Evolutionary conservation across 2,797 vertebrate genomes (phyloP).

Genomic region (Gymnoscopelus microlampas): DNA sequence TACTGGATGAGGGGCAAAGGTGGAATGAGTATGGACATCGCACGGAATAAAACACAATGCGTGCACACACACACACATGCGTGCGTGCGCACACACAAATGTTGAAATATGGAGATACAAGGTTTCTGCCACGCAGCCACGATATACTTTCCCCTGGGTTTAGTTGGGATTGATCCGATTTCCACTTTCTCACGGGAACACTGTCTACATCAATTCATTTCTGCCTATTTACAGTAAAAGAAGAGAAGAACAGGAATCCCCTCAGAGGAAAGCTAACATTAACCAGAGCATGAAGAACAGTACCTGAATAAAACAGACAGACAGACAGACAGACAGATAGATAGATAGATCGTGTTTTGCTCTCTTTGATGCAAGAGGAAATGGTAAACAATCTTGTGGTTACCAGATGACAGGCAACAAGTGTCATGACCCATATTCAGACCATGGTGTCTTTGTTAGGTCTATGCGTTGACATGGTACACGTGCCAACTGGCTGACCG

Average conservation of each 20-base stretch:
- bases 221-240: too few species aligned
- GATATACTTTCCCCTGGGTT: constrained; percentile 28
- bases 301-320: not conserved
- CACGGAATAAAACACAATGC: constrained; percentile 1
- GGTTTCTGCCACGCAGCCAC: constrained; percentile 10
- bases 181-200: constrained; percentile 43
- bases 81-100: not conserved
- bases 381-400: not conserved
- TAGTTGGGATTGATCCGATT: constrained; percentile 40
- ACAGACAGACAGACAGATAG: constrained; percentile 2
- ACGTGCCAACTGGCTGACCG: too few species aligned
- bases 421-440: constrained; percentile 7
- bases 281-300: not conserved
- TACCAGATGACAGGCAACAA: constrained; percentile 1
- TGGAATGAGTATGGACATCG: constrained; percentile 14
- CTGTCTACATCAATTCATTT: constrained; percentile 36
- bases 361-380: too few species aligned
- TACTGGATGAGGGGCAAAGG: constrained; percentile 26
- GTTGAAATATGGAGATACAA: not conserved
- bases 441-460: not conserved
- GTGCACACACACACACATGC: not conserved
- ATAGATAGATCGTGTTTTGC: not conserved
- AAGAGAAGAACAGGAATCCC: too few species aligned
- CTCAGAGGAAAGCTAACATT: too few species aligned
- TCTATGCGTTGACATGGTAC: too few species aligned